Base-by-base conservation (phyloP, 2,888 invertebrate species). In the Prenolepis imparis region DNA sequence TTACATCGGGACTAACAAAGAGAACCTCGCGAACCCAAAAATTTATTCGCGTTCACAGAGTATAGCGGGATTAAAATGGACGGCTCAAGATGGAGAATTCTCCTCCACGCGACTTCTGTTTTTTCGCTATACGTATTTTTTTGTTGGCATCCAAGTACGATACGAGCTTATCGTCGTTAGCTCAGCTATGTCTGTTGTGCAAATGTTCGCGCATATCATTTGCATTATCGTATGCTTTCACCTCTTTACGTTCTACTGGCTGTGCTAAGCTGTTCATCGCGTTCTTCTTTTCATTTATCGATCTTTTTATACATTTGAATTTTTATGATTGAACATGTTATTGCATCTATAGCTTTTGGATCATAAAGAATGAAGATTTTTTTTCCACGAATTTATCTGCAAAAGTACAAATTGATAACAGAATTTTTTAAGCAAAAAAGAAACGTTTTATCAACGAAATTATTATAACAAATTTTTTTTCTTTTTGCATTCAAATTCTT, bases 121-220 rank as follows among this genome's bases (percentile, higher is more conserved):
- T 8, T 15, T 41, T 41, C 15, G 67, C 67, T 11, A 5, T 11
- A 5, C 28, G 44, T 48, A 68, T 68, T 68, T 77, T 77, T 77
- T 67, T 55, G 15, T 18, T 24, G 15, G 8, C 8, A 39, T 66
- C 24, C 39, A 0, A 9, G 39, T 39, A n/a, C 75, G 24, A 9
- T 24, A n/a, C n/a, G 15, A 66, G 41, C 68, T 77, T 77, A 77
- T 68, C 77, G 32, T 68, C 68, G 77, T 77, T 77, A 68, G 68
- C 55, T 77, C 55, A 77, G 41, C 28, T 77, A 36, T 41, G n/a
- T 55, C 57, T 32, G 41, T 41, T 77, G 39, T 21, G 41, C 41
- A 21, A 75, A 63, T 64, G 24, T 52, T 67, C 68, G 39, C 41
- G n/a, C 2, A 57, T 41, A 57, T 55, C 12, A 77, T 77, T 67